These are phyloP conservation scores for Emydura subglobosa DNA, from an alignment of 2,113 vertebrate species.

Conservation along the genomic window DNA sequence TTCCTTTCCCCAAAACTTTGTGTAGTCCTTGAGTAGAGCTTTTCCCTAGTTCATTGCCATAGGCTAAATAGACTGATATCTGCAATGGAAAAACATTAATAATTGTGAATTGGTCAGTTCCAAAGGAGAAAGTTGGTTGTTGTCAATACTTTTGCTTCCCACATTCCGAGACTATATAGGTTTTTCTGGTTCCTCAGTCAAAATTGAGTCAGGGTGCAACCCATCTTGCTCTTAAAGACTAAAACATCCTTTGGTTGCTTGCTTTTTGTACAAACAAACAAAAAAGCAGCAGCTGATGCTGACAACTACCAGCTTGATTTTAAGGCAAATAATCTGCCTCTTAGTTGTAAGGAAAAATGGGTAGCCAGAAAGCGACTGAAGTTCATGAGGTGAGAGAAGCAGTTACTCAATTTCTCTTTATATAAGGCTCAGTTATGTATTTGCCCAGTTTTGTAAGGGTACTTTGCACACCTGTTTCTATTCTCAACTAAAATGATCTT, in stretches of 20 bases:
- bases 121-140: rapidly evolving
- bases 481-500: background rate
- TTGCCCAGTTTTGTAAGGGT: background rate
- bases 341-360: background rate
- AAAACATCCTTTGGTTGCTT: too few relatives aligned
- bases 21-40: background rate
- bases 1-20: background rate
- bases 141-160: background rate
- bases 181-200: background rate
- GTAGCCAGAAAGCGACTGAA: background rate
- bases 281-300: background rate
- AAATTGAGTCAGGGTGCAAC: background rate
- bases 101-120: background rate
- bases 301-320: background rate
- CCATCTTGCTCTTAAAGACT: too few relatives aligned
- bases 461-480: background rate
- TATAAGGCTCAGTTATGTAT: rapidly evolving
- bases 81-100: background rate
- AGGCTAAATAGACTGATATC: background rate
- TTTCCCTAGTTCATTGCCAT: background rate
- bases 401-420: background rate
- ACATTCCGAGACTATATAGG: background rate
- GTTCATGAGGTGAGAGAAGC: background rate
- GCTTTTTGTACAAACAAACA: background rate
- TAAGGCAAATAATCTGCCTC: background rate